These are phyloP conservation scores for Exephanes ischioxanthus DNA, from an alignment of 2,888 invertebrate genomes.

Conservation along the genomic window DNA sequence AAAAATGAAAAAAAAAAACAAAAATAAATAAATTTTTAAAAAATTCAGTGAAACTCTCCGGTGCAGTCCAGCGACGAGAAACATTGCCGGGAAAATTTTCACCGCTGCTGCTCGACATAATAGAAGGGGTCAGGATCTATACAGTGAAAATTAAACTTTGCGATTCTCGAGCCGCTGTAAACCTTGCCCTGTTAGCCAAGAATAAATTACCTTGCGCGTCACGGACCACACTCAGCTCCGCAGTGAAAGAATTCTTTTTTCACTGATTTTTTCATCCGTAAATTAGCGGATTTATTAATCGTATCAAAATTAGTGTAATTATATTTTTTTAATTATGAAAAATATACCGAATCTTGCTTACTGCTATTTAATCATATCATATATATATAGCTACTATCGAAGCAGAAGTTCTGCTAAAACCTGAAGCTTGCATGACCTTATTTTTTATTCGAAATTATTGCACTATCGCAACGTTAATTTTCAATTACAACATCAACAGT, in stretches of 20 bases:
- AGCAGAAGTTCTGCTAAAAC: too few relatives aligned
- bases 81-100: neutral
- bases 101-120: neutral
- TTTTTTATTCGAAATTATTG: too few relatives aligned
- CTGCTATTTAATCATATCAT: too few relatives aligned
- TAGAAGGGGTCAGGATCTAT: constrained; percentile 2
- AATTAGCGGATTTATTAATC: neutral
- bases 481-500: too few relatives aligned
- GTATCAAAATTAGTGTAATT: neutral
- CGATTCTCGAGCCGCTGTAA: neutral
- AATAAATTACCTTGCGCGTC: constrained; percentile 5
- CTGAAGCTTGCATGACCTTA: too few relatives aligned
- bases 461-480: too few relatives aligned
- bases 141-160: constrained; percentile 6
- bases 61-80: constrained; percentile 2
- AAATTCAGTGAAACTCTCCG: neutral
- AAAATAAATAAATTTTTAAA: too few relatives aligned
- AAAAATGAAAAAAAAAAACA: neutral
- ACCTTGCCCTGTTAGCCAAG: neutral
- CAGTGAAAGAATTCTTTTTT: neutral
- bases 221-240: neutral
- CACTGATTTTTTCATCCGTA: neutral
- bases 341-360: too few relatives aligned
- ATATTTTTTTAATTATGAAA: neutral
- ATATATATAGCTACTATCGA: too few relatives aligned